Conservation (phyloP, 2,888 invertebrate genomes). For the Abscondita cerata region DNA sequence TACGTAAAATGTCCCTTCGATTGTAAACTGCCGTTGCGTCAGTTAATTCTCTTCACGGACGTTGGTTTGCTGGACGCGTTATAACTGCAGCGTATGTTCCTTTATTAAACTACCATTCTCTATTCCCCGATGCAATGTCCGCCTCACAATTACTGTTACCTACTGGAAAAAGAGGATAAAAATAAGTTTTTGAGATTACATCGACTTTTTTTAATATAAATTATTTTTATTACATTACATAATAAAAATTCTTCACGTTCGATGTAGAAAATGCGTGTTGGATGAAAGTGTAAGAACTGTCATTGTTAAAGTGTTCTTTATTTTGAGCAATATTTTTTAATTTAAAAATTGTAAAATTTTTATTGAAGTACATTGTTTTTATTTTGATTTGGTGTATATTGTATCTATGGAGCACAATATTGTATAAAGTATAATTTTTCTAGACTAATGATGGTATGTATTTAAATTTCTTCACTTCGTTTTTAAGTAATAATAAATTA, state of each 20-base stretch:
- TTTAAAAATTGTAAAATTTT: not conserved
- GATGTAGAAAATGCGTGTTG: too few relatives aligned
- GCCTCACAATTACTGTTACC: conserved; percentile 73
- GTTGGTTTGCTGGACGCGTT: conserved; percentile 97
- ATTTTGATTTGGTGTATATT: not conserved
- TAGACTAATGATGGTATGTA: too few relatives aligned
- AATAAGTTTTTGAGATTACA: not conserved
- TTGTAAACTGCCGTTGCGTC: conserved; percentile 95
- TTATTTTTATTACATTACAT: conserved; percentile 1
- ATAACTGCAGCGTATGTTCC: conserved; percentile 99
- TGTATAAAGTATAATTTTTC: not conserved
- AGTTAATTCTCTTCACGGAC: conserved; percentile 94
- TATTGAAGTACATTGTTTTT: not conserved
- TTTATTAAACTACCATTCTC: conserved; percentile 93
- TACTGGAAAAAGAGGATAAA: conserved; percentile 44
- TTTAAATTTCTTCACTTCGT: too few relatives aligned
- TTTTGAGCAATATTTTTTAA: conserved; percentile 2
- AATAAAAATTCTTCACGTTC: not conserved
- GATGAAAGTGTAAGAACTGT: too few relatives aligned
- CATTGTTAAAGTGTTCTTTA: not conserved
- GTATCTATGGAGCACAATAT: conserved; percentile 3
- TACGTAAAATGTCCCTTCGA: conserved; percentile 98
- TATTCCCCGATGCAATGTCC: conserved; percentile 93
- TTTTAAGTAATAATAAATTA: too few relatives aligned
- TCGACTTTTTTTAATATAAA: not conserved